phyloP scores from a whole-genome alignment of 2,888 invertebrate species.

The Saturnia pavonia region DNA sequence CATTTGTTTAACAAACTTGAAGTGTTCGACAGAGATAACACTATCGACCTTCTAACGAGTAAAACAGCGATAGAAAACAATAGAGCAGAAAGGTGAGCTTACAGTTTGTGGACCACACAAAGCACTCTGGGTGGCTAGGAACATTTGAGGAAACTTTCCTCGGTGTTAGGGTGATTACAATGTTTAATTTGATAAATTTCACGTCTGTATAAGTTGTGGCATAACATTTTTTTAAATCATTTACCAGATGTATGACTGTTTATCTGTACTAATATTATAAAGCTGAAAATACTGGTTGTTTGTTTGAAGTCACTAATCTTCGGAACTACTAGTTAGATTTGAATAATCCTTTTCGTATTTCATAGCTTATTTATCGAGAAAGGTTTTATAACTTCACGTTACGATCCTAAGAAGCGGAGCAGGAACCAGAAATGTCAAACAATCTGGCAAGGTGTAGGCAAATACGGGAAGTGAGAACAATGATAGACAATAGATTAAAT shows the following conservation, averaged over 20 bases:
- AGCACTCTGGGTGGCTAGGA: slow-evolving; percentile 59
- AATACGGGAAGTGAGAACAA: too few species aligned
- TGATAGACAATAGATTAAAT: too few species aligned
- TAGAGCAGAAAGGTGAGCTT: slow-evolving; percentile 56
- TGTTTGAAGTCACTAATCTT: too few species aligned
- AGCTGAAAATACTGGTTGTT: too few species aligned
- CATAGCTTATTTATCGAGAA: too few species aligned
- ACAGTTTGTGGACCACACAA: slow-evolving; percentile 65
- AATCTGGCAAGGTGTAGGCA: too few species aligned
- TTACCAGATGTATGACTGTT: not conserved
- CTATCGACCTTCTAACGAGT: slow-evolving; percentile 29
- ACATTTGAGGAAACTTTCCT: slow-evolving; percentile 43
- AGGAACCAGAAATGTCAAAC: too few species aligned
- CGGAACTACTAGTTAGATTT: too few species aligned
- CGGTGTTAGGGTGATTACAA: slow-evolving; percentile 36
- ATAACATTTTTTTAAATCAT: too few species aligned
- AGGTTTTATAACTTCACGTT: too few species aligned
- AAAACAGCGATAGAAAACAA: slow-evolving; percentile 49
- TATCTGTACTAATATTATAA: not conserved
- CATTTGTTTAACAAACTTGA: slow-evolving; percentile 49
- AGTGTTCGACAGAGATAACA: slow-evolving; percentile 36
- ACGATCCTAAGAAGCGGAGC: too few species aligned
- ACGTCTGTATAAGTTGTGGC: not conserved
- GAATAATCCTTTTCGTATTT: too few species aligned
- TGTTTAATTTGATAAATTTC: not conserved